Evolutionary conservation across 2,888 invertebrate genomes (phyloP), one percentile per base, ranked within the genome.

Genomic region (Melikaiella ostensackeni): DNA sequence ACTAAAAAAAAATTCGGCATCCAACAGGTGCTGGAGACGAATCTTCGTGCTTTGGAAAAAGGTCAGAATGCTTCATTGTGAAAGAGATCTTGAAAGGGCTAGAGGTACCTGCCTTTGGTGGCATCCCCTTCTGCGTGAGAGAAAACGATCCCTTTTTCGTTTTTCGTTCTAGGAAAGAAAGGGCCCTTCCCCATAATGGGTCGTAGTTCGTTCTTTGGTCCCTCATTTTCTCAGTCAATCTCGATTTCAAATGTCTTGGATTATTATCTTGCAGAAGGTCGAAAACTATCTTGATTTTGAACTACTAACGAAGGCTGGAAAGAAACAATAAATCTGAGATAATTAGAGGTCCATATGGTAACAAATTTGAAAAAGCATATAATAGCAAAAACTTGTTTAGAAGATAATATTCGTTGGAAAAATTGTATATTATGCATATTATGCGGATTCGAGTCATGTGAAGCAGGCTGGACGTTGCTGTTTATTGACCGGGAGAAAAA

Each of bases 41-140:
- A 59, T 59, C 59, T 24, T 59, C 27, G 11, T 59, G 27, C 27
- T 59, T 80, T 77, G 66, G 74, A 77, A 75, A 78, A 75, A 78
- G 78, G 73, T 50, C 74, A 66, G 74, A 70, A 64, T 75, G 77
- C 76, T 73, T 74, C 76, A 76, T 76, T 74, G 77, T 59, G 59
- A 59, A 59, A 59, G 59, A 59, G 27, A 59, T 59, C 35, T 63
- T 24, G n/a, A 64, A 42, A 24, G n/a, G 16, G 59, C 11, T 62
- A 57, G 50, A 75, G 42, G 55, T 84, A 84, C 82, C 83, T 83
- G 82, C 75, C 55, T 73, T 30, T 74, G 46, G 63, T 74, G 62
- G 75, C 78, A 79, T 81, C 79, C 80, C 79, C 80, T 82, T 79
- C 74, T 70, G 73, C 75, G 78, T 77, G 79, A 79, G 81, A 81